phyloP scores from a whole-genome alignment of 2,797 vertebrate genomes.

The Tapera naevia region DNA sequence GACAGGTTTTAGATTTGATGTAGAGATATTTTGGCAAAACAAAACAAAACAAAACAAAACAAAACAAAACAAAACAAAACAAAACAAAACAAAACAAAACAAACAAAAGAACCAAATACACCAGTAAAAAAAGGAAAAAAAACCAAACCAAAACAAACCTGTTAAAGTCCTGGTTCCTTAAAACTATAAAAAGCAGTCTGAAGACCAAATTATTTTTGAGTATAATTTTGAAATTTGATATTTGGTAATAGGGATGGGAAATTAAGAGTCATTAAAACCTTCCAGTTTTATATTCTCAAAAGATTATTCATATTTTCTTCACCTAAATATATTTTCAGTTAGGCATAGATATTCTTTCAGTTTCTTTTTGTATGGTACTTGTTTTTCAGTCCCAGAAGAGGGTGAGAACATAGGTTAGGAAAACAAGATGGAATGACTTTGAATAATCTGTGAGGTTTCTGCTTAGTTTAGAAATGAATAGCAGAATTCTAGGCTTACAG shows the following conservation, averaged over 20 bases:
- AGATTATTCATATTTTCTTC: background rate
- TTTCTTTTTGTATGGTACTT: background rate
- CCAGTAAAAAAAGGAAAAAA: too few species aligned
- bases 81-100: background rate
- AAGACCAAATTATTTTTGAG: background rate
- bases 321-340: background rate
- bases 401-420: background rate
- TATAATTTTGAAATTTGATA: background rate
- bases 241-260: background rate
- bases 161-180: background rate
- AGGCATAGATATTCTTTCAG: background rate
- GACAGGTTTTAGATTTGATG: background rate
- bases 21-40: background rate
- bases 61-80: too few species aligned
- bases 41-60: background rate
- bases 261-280: background rate
- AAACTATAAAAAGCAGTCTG: background rate
- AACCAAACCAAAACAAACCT: accelerated
- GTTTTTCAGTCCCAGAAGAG: background rate
- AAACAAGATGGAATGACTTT: background rate
- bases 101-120: too few species aligned
- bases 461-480: background rate
- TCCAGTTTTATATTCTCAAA: background rate
- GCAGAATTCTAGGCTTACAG: accelerated
- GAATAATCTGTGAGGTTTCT: background rate